Conservation (phyloP, 1,140 invertebrate species). For the Drosophila melanica region DNA sequence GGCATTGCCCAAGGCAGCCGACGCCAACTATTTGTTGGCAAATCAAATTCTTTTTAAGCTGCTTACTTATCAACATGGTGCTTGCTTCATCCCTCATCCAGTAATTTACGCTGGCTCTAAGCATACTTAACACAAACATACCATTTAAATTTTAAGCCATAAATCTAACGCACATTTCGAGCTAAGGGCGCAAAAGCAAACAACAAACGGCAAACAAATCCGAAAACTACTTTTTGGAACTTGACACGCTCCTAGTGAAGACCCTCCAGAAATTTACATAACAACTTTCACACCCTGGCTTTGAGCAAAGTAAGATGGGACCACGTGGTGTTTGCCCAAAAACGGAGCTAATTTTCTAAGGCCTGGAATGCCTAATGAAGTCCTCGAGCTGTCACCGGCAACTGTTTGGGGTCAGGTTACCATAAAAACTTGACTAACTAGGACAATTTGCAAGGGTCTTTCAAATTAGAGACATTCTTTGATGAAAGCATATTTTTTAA, state of each 20-base stretch:
- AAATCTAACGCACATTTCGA: conserved; percentile 66
- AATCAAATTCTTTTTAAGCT: conserved; percentile 63
- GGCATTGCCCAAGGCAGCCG: conserved; percentile 23
- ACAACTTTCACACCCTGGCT: conserved; percentile 14
- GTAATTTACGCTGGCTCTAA: conserved; percentile 60
- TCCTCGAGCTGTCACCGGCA: conserved; percentile 39
- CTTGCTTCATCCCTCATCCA: conserved; percentile 9
- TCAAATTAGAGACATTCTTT: not conserved
- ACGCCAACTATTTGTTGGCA: conserved; percentile 60
- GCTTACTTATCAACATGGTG: conserved; percentile 35
- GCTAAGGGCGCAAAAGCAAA: conserved; percentile 35
- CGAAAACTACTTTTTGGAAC: conserved; percentile 54
- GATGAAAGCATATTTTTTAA: not conserved
- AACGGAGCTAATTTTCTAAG: conserved; percentile 53
- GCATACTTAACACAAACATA: conserved; percentile 34
- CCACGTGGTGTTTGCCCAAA: conserved; percentile 19
- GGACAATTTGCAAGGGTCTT: not conserved
- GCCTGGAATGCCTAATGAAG: conserved; percentile 54
- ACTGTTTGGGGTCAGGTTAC: conserved; percentile 11
- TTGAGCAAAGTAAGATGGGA: not conserved
- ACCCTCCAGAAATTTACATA: conserved; percentile 48
- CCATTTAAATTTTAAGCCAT: conserved; percentile 63
- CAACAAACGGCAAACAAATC: conserved; percentile 43
- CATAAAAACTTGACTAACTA: conserved; percentile 12
- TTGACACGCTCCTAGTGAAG: conserved; percentile 34